These are phyloP conservation scores for Meda fulgida DNA, from an alignment of 2,797 vertebrate species.

Conservation along the genomic window DNA sequence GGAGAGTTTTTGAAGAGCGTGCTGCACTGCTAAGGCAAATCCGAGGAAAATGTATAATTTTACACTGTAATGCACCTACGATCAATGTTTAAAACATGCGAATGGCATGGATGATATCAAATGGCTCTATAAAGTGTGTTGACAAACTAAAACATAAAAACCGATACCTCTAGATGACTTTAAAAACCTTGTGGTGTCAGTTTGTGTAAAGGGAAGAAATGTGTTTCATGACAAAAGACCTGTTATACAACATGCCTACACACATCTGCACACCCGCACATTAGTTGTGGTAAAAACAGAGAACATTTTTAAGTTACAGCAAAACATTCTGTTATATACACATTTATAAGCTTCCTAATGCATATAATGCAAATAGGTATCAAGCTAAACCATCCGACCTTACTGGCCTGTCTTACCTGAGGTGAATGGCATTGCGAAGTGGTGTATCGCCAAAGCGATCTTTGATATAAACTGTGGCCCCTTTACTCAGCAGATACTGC, in stretches of 20 bases:
- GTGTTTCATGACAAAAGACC: conserved; percentile 40
- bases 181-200: not conserved
- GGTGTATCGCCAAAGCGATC: conserved; percentile 88
- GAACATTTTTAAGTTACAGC: not conserved
- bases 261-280: conserved; percentile 34
- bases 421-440: conserved; percentile 84
- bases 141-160: not conserved
- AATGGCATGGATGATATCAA: not conserved
- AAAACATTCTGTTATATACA: conserved; percentile 2
- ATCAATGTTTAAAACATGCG: not conserved
- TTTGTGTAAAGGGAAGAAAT: conserved; percentile 20
- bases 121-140: not conserved
- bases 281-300: not conserved
- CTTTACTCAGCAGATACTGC: conserved; percentile 82
- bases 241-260: conserved; percentile 47
- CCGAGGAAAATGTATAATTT: not conserved
- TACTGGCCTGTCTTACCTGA: conserved; percentile 78
- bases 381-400: not conserved
- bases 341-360: not conserved
- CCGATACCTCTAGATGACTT: no score
- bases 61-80: not conserved
- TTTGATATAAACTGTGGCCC: conserved; percentile 81
- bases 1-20: no score
- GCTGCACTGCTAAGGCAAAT: no score
- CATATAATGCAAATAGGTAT: not conserved